Evolutionary conservation across 2,888 invertebrate genomes (phyloP), one percentile per base, ranked within the genome.

Genomic region (Penaeus monodon): DNA sequence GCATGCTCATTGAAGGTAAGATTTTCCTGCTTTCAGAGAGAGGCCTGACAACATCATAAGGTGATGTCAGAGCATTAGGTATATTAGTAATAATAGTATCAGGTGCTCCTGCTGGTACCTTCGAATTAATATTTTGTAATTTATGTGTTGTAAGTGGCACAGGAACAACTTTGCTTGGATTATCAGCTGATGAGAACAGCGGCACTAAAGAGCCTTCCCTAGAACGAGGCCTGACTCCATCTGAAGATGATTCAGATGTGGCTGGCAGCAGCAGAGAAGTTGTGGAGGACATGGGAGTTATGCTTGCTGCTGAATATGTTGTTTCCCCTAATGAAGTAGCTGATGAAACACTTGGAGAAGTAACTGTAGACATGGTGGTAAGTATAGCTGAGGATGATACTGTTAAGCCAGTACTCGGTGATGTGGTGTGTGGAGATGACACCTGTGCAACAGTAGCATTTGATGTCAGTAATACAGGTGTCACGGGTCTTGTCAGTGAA

Each of bases 371-470:
- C 57, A 57, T 57, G 14, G 57, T 57, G 57, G 57, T 14, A 17
- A 57, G 57, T 57, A 12, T 14, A 57, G 57, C 57, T 17, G 17
- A 57, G 17, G 57, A 57, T 57, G 57, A 17, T 57, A 3, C 57
- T 57, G 57, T 57, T 57, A 44, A 27, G 4, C 22, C 12, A 77
- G 27, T 49, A 14, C 14, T 29, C 44, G 38, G 49, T 49, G 44
- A 77, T 77, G 77, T 77, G 27, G 77, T 29, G 20, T 29, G 27
- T 77, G 77, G 14, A 49, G 76, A 33, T 44, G 44, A 76, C 22
- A 76, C 17, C 33, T n/a, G 49, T 22, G 49, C 24, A 49, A 57
- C 27, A 33, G 24, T 17, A 77, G 27, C 1, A 77, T 22, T 14
- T 57, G 8, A 24, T 57, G 77, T 14, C 44, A 22, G 6, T 57